Base-by-base conservation (phyloP, 2,797 vertebrate species). In the Fundulus diaphanus region DNA sequence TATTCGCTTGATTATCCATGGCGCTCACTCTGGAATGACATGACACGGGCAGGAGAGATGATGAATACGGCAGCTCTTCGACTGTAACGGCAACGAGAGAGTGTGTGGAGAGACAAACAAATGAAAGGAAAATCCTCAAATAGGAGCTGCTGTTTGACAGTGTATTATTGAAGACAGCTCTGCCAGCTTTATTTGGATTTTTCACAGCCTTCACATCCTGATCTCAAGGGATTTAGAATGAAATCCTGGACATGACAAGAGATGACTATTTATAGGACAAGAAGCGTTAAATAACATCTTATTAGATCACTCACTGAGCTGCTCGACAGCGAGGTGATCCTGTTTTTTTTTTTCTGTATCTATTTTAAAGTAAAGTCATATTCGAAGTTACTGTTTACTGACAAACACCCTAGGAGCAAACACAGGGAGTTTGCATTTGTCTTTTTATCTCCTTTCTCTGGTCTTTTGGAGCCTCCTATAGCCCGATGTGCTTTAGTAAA, bases 201-300 rank as follows among this genome's bases (percentile, higher is more conserved):
- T 85, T 85, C 84, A 86, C 90, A 88, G 82, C 82, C 49, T 78
- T 85, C 83, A 82, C 69, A 70, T 81, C 68, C 82, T 22, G 65
- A 79, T 89, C 91, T 87, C 88, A 37, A 56, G 88, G 83, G 90
- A 76, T 90, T 94, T 90, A 83, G 76, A 33, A 87, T 89, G 83
- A 84, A 88, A 90, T 85, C 89, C 82, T 79, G 85, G 88, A 90
- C 81, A 76, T 88, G 92, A 91, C 91, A 90, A 89, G 78, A 54
- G 59, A 76, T 46, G 82, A 44, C 86, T 92, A 94, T 92, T 91
- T 90, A 86, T 92, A 92, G 84, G 29, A 0, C 18, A 12, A 24
- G 74, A 73, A 78, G 63, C 74, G 82, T 88, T 89, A 83, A 84
- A 91, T 87, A 86, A 91, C 86, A 78, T 84, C 85, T 80, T 86